Conservation (phyloP, 2,113 vertebrate genomes). For the Leuciscus idus region DNA sequence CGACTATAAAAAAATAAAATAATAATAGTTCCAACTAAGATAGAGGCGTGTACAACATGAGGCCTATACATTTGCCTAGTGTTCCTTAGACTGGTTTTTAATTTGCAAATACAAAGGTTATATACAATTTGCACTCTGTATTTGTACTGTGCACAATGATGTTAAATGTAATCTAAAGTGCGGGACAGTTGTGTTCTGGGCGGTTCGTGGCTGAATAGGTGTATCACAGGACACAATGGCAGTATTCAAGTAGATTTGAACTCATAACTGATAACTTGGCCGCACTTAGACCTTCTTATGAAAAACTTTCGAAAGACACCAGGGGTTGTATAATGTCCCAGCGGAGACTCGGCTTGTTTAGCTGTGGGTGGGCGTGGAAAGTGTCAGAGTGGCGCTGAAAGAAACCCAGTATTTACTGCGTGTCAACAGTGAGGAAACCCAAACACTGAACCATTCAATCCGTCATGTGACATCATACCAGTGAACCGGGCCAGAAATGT, state of each 20-base stretch:
- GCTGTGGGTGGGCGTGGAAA: background rate
- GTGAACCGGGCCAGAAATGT: background rate
- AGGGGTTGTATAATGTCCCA: background rate
- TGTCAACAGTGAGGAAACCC: constrained; percentile 66
- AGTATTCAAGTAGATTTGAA: background rate
- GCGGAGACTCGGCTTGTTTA: background rate
- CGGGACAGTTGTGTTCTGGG: background rate
- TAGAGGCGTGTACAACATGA: background rate
- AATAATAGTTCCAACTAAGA: background rate
- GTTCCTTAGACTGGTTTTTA: background rate
- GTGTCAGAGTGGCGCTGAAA: constrained; percentile 53
- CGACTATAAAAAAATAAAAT: background rate
- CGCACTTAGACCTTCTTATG: background rate
- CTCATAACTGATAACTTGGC: background rate
- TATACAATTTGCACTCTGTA: background rate
- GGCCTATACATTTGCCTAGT: no score
- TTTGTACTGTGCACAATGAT: background rate
- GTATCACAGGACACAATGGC: background rate
- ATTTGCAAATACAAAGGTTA: background rate
- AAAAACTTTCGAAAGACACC: background rate
- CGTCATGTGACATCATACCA: constrained; percentile 47
- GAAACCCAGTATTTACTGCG: constrained; percentile 54
- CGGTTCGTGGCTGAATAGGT: background rate
- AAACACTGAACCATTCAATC: constrained; percentile 11
- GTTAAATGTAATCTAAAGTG: background rate